Percentiles rank a stretch among this genome's conserved stretches.
phyloP scores from a whole-genome alignment of 37 sponge, comb jelly and placozoan species.

The Mnemiopsis leidyi region DNA sequence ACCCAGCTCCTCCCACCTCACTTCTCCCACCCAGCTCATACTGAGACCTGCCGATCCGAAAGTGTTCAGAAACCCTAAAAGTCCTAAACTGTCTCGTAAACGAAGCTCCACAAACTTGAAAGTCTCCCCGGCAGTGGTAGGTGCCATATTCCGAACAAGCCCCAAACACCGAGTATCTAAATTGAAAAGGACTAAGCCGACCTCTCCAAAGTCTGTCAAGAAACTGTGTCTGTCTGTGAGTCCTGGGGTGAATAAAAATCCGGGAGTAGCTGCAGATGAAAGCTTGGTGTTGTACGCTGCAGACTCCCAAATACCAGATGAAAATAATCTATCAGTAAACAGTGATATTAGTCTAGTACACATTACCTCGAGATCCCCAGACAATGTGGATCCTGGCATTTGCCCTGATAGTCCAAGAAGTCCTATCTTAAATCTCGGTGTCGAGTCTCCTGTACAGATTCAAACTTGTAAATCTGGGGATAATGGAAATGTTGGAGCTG shows the following conservation, averaged over 20 bases:
- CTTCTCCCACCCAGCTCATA: not conserved
- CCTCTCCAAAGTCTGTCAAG: not conserved
- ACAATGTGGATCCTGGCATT: not conserved
- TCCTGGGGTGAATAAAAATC: too few species aligned
- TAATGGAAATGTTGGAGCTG: not conserved
- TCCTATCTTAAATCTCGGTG: not conserved
- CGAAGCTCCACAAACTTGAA: not conserved
- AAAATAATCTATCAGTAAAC: not conserved
- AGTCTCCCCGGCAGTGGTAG: not conserved
- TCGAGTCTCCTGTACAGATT: not conserved
- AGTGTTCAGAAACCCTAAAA: not conserved
- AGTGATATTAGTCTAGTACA: not conserved
- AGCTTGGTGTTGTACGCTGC: not conserved
- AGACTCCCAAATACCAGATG: not conserved
- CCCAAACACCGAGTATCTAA: not conserved
- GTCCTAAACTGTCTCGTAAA: not conserved
- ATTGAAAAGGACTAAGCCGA: not conserved
- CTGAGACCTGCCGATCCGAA: not conserved
- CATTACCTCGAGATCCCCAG: not conserved
- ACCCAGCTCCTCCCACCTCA: too few species aligned
- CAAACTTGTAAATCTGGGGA: not conserved
- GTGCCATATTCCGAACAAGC: not conserved
- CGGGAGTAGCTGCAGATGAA: not conserved
- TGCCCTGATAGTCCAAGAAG: not conserved
- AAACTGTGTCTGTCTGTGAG: not conserved